Conservation (phyloP, 2,113 vertebrate species). For the Oxygymnocypris stewartii region DNA sequence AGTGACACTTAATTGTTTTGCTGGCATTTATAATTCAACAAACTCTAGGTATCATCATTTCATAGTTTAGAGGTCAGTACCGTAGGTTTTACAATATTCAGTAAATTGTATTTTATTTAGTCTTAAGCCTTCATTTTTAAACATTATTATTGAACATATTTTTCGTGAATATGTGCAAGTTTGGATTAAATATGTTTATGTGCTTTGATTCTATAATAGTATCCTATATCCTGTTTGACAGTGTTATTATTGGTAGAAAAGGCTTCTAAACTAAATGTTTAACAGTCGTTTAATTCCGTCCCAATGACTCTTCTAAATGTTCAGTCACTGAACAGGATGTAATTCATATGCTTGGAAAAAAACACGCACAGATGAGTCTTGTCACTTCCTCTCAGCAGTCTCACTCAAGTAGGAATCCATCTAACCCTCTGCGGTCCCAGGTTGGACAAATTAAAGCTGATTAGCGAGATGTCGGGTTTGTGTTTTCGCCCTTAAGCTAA, state of each 20-base stretch:
- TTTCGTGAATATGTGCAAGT: not conserved
- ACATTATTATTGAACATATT: not conserved
- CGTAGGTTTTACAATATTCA: not conserved
- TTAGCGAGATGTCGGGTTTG: slow-evolving; percentile 68
- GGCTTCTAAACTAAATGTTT: not conserved
- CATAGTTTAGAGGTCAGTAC: not conserved
- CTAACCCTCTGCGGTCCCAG: slow-evolving; percentile 69
- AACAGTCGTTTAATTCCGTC: not conserved
- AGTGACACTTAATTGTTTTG: slow-evolving; percentile 73
- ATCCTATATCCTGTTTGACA: not conserved
- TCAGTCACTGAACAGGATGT: not conserved
- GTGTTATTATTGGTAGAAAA: not conserved
- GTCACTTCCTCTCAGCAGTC: slow-evolving; percentile 14
- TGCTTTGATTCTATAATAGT: not conserved
- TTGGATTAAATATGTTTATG: not conserved
- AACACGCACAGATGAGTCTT: slow-evolving; percentile 13
- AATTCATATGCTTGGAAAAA: slow-evolving; percentile 25
- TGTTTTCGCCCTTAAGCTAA: slow-evolving; percentile 61
- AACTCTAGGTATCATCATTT: slow-evolving; percentile 8
- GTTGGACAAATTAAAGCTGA: slow-evolving; percentile 72
- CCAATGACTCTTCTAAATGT: not conserved
- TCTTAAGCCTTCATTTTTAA: not conserved
- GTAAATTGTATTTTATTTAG: not conserved
- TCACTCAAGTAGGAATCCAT: slow-evolving; percentile 57
- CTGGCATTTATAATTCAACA: not conserved